Conservation (phyloP, 2,797 vertebrate genomes). For the Zalophus californianus region DNA sequence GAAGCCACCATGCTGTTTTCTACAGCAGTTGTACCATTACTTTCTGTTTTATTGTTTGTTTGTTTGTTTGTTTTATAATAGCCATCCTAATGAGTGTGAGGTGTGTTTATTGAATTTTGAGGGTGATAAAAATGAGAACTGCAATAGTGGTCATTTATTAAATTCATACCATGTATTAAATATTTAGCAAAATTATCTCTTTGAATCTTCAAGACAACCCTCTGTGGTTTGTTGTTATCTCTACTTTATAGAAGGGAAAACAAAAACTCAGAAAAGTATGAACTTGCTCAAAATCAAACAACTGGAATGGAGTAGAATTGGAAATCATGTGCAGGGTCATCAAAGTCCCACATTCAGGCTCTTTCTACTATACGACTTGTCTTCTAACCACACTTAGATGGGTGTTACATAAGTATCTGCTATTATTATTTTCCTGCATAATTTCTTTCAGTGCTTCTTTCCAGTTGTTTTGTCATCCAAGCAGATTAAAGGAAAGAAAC, state of each 20-base stretch:
- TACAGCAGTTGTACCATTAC: not conserved
- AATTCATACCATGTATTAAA: not conserved
- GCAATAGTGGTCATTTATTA: not conserved
- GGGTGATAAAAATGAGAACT: not conserved
- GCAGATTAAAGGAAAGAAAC: constrained; percentile 40
- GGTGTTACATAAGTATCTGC: not conserved
- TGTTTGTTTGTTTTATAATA: not conserved
- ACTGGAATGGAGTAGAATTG: not conserved
- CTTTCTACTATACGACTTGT: not conserved
- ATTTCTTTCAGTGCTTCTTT: constrained; percentile 42
- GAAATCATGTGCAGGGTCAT: not conserved
- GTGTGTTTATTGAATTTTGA: not conserved
- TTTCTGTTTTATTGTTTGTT: not conserved
- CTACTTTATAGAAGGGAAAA: not conserved
- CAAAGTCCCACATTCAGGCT: not conserved
- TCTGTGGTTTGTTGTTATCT: not conserved
- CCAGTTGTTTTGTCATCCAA: not conserved
- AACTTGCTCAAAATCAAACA: not conserved
- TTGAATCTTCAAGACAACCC: not conserved
- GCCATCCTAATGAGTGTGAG: not conserved
- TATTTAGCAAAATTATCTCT: constrained; percentile 24
- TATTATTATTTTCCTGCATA: constrained; percentile 23
- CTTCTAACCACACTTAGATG: not conserved
- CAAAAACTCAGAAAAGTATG: constrained; percentile 7
- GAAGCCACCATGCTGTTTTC: not conserved